These are phyloP conservation scores for Ctenodactylus gundi DNA, from an alignment of 2,113 vertebrate genomes.

Conservation along the genomic window DNA sequence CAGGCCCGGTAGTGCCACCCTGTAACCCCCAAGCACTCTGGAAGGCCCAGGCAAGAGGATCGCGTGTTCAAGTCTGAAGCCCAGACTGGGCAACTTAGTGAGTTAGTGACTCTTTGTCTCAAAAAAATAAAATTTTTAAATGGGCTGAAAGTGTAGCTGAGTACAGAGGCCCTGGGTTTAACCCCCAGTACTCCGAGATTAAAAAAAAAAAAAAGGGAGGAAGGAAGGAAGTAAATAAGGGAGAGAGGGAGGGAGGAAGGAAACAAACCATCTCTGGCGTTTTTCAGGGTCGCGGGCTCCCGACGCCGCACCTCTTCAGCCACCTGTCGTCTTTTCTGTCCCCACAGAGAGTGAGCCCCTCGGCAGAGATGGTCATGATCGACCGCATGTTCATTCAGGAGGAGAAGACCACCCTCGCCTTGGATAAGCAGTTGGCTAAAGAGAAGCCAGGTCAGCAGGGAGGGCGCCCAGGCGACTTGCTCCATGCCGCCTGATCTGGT, in stretches of 20 bases:
- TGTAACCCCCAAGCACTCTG: neutral
- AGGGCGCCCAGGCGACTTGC: too few relatives aligned
- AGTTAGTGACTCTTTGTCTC: neutral
- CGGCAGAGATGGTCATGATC: conserved; percentile 98
- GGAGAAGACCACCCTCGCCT: conserved; percentile 91
- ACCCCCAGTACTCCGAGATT: too few relatives aligned
- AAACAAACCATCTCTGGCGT: too few relatives aligned
- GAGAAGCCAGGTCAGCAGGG: conserved; percentile 90
- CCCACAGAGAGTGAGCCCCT: conserved; percentile 92
- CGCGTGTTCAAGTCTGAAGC: neutral
- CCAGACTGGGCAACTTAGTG: neutral
- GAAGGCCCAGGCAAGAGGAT: neutral
- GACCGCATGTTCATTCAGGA: conserved; percentile 98
- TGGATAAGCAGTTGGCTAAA: conserved; percentile 92
- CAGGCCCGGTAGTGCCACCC: neutral
- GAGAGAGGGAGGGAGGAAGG: too few relatives aligned
- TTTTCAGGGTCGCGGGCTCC: too few relatives aligned
- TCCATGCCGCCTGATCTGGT: neutral
- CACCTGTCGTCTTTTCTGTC: rapidly evolving
- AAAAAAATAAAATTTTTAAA: neutral
- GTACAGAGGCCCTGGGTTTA: too few relatives aligned
- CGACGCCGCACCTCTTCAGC: neutral
- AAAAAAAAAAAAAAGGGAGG: too few relatives aligned
- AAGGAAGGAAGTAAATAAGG: too few relatives aligned
- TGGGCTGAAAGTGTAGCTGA: too few relatives aligned